These are phyloP conservation scores for Anoplius nigerrimus DNA, from an alignment of 2,888 invertebrate genomes.

Conservation along the genomic window DNA sequence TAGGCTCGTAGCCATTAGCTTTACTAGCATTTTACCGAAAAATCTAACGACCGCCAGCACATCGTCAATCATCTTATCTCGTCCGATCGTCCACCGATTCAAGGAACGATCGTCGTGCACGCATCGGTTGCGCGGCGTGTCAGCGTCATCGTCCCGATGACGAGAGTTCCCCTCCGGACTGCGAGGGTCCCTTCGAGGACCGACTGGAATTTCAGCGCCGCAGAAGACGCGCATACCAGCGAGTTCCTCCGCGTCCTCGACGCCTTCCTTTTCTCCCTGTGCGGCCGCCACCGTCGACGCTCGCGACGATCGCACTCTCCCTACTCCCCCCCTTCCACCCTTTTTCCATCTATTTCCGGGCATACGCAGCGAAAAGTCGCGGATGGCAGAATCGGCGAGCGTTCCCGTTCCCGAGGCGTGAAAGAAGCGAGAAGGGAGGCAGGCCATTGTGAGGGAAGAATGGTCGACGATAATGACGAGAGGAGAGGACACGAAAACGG, in stretches of 20 bases:
- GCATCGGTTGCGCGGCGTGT: too few relatives aligned
- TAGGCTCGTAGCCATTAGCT: too few relatives aligned
- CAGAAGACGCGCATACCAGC: conserved; percentile 30
- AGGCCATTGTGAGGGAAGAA: conserved; percentile 22
- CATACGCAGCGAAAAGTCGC: neutral
- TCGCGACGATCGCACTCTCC: conserved; percentile 26
- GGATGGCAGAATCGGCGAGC: neutral
- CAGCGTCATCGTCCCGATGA: conserved; percentile 14
- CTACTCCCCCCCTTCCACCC: conserved; percentile 1
- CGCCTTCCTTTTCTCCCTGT: conserved; percentile 11
- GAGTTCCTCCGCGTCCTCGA: conserved; percentile 11
- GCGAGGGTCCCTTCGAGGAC: conserved; percentile 11
- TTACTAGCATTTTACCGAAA: too few relatives aligned
- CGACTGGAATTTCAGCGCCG: conserved; percentile 36
- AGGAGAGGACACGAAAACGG: conserved; percentile 38
- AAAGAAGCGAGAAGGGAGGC: conserved; percentile 34
- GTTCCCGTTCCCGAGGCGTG: neutral
- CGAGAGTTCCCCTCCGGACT: neutral
- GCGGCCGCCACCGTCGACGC: conserved; percentile 33
- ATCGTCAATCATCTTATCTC: too few relatives aligned
- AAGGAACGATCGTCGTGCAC: too few relatives aligned
- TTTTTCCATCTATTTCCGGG: neutral
- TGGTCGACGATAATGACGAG: conserved; percentile 4
- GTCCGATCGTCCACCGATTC: too few relatives aligned
- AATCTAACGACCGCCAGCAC: too few relatives aligned